phyloP scores from a whole-genome alignment of 2,113 vertebrate genomes.

The Thalassarche chlororhynchos region DNA sequence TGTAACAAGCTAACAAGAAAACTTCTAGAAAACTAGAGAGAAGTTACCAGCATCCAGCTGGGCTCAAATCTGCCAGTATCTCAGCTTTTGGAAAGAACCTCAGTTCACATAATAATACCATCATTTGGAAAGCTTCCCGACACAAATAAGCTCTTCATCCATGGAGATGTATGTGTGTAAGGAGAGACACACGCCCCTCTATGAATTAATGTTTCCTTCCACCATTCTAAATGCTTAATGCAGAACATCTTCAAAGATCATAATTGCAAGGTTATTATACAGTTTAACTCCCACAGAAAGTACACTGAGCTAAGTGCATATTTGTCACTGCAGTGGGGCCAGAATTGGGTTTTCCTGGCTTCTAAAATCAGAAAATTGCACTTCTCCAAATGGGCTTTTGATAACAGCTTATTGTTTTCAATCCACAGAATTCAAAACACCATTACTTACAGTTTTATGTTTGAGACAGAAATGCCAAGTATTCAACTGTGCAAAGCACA shows the following conservation, averaged over 20 bases:
- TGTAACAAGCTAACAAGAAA: background rate
- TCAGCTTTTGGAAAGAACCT: background rate
- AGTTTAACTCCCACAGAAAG: slow-evolving; percentile 39
- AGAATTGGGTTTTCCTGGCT: slow-evolving; percentile 29
- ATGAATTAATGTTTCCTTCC: slow-evolving; percentile 38
- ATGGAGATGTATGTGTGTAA: background rate
- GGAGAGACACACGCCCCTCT: background rate
- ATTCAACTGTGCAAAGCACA: background rate
- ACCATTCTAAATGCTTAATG: slow-evolving; percentile 41
- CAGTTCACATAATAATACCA: background rate
- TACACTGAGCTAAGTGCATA: background rate
- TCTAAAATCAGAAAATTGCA: slow-evolving; percentile 54
- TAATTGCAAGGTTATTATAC: slow-evolving; percentile 32
- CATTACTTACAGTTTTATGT: slow-evolving; percentile 17
- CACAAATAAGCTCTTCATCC: slow-evolving; percentile 18
- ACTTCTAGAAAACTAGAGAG: background rate
- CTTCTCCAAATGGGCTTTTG: slow-evolving; percentile 32
- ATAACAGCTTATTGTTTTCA: slow-evolving; percentile 52
- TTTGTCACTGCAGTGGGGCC: slow-evolving; percentile 9
- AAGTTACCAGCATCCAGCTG: slow-evolving; percentile 19
- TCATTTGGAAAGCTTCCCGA: slow-evolving; percentile 44
- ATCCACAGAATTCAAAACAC: slow-evolving; percentile 26
- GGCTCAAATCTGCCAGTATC: background rate
- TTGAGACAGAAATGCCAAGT: slow-evolving; percentile 25
- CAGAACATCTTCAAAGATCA: slow-evolving; percentile 45